Base-by-base conservation (phyloP, 2,888 invertebrate genomes). In the Labia minor region DNA sequence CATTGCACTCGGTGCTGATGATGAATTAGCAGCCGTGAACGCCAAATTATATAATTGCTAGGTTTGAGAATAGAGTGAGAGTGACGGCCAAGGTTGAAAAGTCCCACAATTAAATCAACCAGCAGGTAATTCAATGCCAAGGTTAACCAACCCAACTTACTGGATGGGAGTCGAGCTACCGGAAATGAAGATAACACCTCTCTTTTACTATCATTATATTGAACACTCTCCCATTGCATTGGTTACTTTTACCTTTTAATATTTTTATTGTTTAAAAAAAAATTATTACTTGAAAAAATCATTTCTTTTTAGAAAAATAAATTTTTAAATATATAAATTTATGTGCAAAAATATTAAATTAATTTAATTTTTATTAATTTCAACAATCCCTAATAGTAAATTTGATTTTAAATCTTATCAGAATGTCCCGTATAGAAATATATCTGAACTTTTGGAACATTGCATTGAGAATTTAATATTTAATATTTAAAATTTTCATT, bases 1-100 rank as follows among this genome's bases (percentile, higher is more conserved):
- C 49, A 49, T n/a, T 49, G 49, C 49, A 49, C 49, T 49, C 49
- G 16, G n/a, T 33, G 33, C n/a, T 14, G 49, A 49, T 49, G 49
- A 49, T 49, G 49, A 49, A 49, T 49, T 49, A 49, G 8, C 49
- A 49, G 49, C 49, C 49, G 49, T 11, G 26, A 16, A 49, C 49
- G 49, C 49, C 49, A 49, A 49, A 49, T 49, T 49, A 49, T 49
- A 49, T 49, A 49, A 49, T 49, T 49, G 16, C 49, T 49, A n/a
- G 2, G 49, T 49, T n/a, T 49, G 49, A 49, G 49, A 49, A 49
- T 49, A 49, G 49, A 49, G 49, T 49, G 49, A 49, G 49, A 49
- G 49, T 49, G 49, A 49, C 49, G 49, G 49, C 49, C 49, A 49
- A 49, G 49, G 49, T 14, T 49, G 49, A 49, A 49, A 49, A 8